A percentile compares a stretch with the other conserved stretches of the same genome.
These are phyloP conservation scores for Cybosia mesomella DNA, from an alignment of 2,888 invertebrate genomes.

Conservation along the genomic window DNA sequence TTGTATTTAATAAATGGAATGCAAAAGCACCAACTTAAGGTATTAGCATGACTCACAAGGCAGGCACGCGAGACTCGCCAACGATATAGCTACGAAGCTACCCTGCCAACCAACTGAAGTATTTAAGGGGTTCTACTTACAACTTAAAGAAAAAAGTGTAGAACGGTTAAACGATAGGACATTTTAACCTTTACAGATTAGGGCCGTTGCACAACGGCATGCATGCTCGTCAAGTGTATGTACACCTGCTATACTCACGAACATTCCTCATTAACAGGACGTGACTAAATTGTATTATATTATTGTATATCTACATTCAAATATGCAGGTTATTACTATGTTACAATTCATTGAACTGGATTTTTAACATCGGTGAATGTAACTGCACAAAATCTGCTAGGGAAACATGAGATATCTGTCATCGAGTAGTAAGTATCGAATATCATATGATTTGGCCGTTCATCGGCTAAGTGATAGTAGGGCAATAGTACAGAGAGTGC, in stretches of 20 bases:
- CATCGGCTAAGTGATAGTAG: constrained; percentile 80
- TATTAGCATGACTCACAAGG: constrained; percentile 75
- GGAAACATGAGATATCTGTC: constrained; percentile 34
- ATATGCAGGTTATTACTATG: constrained; percentile 18
- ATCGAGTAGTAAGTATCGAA: constrained; percentile 50
- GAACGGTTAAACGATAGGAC: constrained; percentile 15
- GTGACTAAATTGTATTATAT: constrained; percentile 62
- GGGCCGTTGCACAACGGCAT: constrained; percentile 41
- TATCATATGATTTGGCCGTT: constrained; percentile 59
- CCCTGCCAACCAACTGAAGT: constrained; percentile 54
- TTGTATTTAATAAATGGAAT: constrained; percentile 67
- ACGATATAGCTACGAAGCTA: constrained; percentile 58
- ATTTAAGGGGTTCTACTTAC: constrained; percentile 19
- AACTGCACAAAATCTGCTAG: constrained; percentile 24
- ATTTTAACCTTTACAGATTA: constrained; percentile 32
- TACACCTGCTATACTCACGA: constrained; percentile 59
- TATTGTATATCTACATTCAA: constrained; percentile 51
- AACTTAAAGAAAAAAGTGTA: constrained; percentile 19
- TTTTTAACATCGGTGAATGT: constrained; percentile 21
- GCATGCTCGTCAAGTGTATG: constrained; percentile 27
- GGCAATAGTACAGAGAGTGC: constrained; percentile 68
- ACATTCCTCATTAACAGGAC: constrained; percentile 57
- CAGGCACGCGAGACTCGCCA: constrained; percentile 74
- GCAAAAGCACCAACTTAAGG: constrained; percentile 73
- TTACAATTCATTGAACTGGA: constrained; percentile 16